Evolutionary conservation across 1,140 invertebrate genomes (phyloP), one percentile per base, ranked within the genome.

Genomic region (Camponotus pennsylvanicus): DNA sequence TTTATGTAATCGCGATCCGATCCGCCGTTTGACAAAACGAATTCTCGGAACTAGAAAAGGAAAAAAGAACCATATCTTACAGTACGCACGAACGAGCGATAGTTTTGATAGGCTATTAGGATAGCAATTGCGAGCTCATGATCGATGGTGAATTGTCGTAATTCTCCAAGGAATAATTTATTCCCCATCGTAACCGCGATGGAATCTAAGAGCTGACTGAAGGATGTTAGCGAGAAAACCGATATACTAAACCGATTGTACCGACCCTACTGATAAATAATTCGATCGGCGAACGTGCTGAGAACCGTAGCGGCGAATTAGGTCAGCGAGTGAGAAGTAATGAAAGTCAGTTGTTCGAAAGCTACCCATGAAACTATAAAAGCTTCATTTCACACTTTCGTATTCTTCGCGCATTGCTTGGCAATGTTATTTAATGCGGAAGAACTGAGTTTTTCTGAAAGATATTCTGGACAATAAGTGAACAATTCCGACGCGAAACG

Each of bases 301-400:
- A 13, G 18, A 66, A 52, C 42, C 49, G 34, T 57, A 67, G 32
- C 57, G 61, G 87, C 40, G 84, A 89, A 89, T 89, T 89, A 79
- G 88, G 88, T 89, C 88, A 89, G 78, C 83, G 63, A 78, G 77
- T 63, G 83, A 67, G 57, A 55, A 83, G 27, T 71, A 88, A 76
- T 88, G 82, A 32, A 89, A 89, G 88, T 89, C 88, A 77, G 85
- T 89, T 73, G 79, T 37, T 86, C 87, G 75, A 61, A 86, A 70
- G 83, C 85, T 85, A 70, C 42, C 70, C 70, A 67, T 88, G 87
- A 89, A 89, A 77, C 76, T 52, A 57, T 71, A 87, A 88, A 57
- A 55, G 80, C 79, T 83, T 83, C 55, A 73, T 61, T 57, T 57
- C 69, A 70, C 59, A 42, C 6, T 57, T n/a, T 8, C 27, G 42